Base-by-base conservation (phyloP, 2,797 vertebrate genomes). In the Sebastes trivittatus region DNA sequence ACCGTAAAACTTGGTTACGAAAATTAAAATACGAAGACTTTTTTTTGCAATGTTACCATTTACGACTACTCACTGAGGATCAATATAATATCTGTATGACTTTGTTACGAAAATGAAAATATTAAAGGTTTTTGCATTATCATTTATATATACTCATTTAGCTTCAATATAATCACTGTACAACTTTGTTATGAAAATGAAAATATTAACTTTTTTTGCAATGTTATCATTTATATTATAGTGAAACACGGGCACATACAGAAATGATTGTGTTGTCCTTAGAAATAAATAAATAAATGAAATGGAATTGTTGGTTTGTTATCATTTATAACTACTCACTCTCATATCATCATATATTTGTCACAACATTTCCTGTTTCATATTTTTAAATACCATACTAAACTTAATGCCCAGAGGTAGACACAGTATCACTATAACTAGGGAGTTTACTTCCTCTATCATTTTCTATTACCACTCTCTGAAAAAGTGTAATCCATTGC, bases 41-140 rank as follows among this genome's bases (percentile, higher is more conserved):
- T 13, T 55, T 13, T 56, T 56, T 29, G 6, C 6, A 58, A 56
- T 14, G 22, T 56, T 56, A 25, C 1, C 23, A 27, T 13, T 58
- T 59, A 29, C 3, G 1, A 7, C 18, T 34, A 1, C n/a, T 34
- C 2, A 62, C 6, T 1, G 0, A 60, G 1, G 9, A 30, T 11
- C 29, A 20, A n/a, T 32, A n/a, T 62, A 62, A 4, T 36, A 3
- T 4, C 11, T 63, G 18, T 61, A 11, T 2, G 5, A 61, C 5
- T 16, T 6, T 42, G 7, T 38, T 8, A 14, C 2, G 32, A 25
- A 23, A 23, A 62, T 22, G 3, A 11, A 32, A 61, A n/a, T 61
- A 60, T 60, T 0, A 30, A 4, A 16, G 6, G 30, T 75, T 38
- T 38, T 38, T 27, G 22, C 18, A 34, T 23, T 62, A 20, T 55